phyloP scores from a whole-genome alignment of 2,113 vertebrate genomes.

The Muntiacus reevesi region DNA sequence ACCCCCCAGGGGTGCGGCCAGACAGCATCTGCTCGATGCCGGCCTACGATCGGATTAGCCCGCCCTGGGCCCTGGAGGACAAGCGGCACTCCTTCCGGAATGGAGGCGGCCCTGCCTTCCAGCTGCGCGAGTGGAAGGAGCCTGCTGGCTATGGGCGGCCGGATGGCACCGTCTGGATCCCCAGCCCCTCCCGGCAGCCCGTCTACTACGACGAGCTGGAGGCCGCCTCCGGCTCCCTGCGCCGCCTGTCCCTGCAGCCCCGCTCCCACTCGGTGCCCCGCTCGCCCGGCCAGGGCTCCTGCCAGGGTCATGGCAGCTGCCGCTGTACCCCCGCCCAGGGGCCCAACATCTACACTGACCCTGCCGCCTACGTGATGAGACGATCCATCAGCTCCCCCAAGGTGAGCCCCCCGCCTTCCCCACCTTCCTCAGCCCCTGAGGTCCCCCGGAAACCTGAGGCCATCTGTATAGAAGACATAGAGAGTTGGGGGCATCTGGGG shows the following conservation, averaged over 20 bases:
- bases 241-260: constrained; percentile 91
- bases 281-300: constrained; percentile 90
- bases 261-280: constrained; percentile 94
- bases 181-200: constrained; percentile 67
- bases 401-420: constrained; percentile 74
- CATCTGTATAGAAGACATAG: neutral
- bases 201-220: constrained; percentile 86
- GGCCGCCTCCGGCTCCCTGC: constrained; percentile 83
- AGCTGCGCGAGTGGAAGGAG: constrained; percentile 82
- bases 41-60: constrained; percentile 85
- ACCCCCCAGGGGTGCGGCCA: constrained; percentile 87
- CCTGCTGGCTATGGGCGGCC: constrained; percentile 73
- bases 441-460: neutral
- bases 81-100: constrained; percentile 89
- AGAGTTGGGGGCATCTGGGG: neutral
- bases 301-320: too few relatives aligned
- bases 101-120: constrained; percentile 79
- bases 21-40: constrained; percentile 97
- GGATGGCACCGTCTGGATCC: constrained; percentile 78
- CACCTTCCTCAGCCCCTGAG: neutral
- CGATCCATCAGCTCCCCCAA: constrained; percentile 94
- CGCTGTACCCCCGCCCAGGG: too few relatives aligned
- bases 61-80: constrained; percentile 88
- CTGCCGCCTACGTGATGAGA: constrained; percentile 87
- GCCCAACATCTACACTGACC: constrained; percentile 88